Conservation (phyloP, 2,113 vertebrate genomes). For the Macrotis lagotis region DNA sequence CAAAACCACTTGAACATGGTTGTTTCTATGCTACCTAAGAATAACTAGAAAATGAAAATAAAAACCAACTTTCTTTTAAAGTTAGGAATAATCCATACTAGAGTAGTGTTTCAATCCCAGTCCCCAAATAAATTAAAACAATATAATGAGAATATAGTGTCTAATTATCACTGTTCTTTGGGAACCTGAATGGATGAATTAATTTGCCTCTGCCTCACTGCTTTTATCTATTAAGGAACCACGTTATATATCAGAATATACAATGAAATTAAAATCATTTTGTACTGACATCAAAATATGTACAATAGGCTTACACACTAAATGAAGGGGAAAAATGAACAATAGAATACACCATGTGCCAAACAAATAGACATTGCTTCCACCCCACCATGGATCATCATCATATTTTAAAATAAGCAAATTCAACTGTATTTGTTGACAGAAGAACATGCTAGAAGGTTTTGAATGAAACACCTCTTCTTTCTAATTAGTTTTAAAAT, state of each 20-base stretch:
- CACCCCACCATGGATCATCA: too few species aligned
- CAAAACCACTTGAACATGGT: too few species aligned
- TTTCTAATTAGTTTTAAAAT: background rate
- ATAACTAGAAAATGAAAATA: too few species aligned
- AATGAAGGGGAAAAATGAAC: background rate
- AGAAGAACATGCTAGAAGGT: background rate
- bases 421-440: background rate
- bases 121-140: background rate
- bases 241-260: background rate
- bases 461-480: background rate
- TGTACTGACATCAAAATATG: background rate
- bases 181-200: background rate
- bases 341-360: background rate
- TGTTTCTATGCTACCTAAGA: background rate
- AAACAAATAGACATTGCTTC: background rate
- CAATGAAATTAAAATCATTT: background rate
- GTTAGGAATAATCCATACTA: background rate
- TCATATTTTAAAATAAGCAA: background rate
- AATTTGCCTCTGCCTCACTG: background rate
- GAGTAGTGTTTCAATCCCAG: background rate
- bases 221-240: background rate
- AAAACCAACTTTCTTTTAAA: background rate
- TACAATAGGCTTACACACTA: background rate
- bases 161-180: background rate
- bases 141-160: background rate